A percentile compares a stretch with the other conserved stretches of the same genome.
Conservation (phyloP, 2,888 invertebrate species). For the Diarsia mendica region DNA sequence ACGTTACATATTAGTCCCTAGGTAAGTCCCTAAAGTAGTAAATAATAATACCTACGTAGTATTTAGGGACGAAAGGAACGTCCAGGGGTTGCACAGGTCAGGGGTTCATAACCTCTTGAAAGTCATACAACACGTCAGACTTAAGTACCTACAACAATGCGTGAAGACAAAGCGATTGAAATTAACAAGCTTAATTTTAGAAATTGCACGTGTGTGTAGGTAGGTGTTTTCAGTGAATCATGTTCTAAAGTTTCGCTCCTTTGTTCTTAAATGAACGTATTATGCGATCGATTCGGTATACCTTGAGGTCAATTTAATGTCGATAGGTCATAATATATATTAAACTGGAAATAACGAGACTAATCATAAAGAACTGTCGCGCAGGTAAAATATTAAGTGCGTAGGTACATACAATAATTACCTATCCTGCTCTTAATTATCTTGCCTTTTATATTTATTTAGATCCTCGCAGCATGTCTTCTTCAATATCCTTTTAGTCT, state of each 20-base stretch:
- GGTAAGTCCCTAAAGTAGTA: background rate
- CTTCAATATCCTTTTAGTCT: no score
- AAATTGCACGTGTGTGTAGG: conserved; percentile 44
- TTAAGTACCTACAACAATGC: conserved; percentile 16
- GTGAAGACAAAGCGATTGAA: conserved; percentile 24
- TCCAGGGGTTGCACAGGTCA: conserved; percentile 38
- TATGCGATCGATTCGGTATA: conserved; percentile 18
- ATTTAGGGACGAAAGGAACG: conserved; percentile 25
- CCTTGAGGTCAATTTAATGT: background rate
- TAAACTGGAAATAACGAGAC: background rate
- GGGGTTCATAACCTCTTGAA: conserved; percentile 49
- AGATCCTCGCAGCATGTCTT: no score
- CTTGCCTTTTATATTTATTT: no score
- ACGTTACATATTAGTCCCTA: no score
- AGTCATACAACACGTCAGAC: conserved; percentile 38
- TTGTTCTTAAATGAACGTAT: conserved; percentile 35
- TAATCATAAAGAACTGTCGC: background rate
- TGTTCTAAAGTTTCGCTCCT: conserved; percentile 29
- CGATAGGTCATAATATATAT: background rate
- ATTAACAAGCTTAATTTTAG: conserved; percentile 42
- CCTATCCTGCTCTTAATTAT: no score
- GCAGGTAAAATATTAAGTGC: background rate
- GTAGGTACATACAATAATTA: no score
- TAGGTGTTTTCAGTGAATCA: conserved; percentile 34
- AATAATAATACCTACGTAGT: conserved; percentile 4